Evolutionary conservation across 2,888 invertebrate genomes (phyloP).

Genomic region (Ormyrus labotus): DNA sequence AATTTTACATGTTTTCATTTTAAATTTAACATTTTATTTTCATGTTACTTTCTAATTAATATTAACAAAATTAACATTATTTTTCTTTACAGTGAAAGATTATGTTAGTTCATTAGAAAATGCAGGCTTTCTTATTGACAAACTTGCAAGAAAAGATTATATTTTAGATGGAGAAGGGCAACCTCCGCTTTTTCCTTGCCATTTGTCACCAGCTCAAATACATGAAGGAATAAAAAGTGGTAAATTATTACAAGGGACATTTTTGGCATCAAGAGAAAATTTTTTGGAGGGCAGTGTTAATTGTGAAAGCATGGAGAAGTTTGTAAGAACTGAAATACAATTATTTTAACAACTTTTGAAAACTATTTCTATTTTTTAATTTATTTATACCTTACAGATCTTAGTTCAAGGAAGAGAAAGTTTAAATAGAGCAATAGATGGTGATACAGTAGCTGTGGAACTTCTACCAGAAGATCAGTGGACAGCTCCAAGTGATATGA

Average conservation of each 20-base stretch:
- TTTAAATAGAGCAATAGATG: constrained; percentile 95
- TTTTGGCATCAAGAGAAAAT: constrained; percentile 93
- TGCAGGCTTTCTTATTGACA: constrained; percentile 85
- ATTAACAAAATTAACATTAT: background rate
- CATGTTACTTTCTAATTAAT: constrained; percentile 15
- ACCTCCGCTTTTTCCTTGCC: constrained; percentile 88
- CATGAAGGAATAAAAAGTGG: constrained; percentile 88
- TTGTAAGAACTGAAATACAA: constrained; percentile 78
- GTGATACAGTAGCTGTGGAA: constrained; percentile 94
- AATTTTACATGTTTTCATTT: constrained; percentile 24
- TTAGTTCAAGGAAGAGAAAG: constrained; percentile 90
- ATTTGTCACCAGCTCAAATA: constrained; percentile 86
- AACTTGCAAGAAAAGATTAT: constrained; percentile 84
- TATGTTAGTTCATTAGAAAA: constrained; percentile 87
- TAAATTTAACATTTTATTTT: background rate
- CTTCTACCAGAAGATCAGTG: constrained; percentile 92
- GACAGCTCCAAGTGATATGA: constrained; percentile 92
- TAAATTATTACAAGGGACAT: constrained; percentile 86
- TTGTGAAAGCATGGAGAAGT: constrained; percentile 87
- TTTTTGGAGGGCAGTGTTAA: constrained; percentile 93
- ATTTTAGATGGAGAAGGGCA: constrained; percentile 79
- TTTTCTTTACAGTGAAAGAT: constrained; percentile 78
- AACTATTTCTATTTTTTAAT: constrained; percentile 11
- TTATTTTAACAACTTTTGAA: background rate
- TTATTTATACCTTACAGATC: constrained; percentile 30